A percentile compares a stretch with the other conserved stretches of the same genome.
These are phyloP conservation scores for Benthosema pterotum DNA, from an alignment of 2,797 vertebrate genomes.

Conservation along the genomic window DNA sequence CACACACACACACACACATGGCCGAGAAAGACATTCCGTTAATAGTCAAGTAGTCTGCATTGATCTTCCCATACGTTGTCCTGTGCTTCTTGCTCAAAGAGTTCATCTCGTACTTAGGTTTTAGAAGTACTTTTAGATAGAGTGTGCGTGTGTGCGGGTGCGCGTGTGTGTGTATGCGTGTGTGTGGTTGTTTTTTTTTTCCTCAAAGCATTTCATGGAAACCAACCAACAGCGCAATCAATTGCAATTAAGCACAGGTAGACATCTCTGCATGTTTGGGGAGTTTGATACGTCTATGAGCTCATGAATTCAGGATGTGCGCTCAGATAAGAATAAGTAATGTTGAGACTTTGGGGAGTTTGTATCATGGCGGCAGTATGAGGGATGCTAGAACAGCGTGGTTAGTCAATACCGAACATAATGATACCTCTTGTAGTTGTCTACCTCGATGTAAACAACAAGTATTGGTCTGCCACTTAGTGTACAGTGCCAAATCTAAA, in stretches of 20 bases:
- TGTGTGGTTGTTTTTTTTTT: no score
- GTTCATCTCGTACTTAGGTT: background rate
- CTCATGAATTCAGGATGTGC: background rate
- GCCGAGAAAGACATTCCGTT: background rate
- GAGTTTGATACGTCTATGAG: background rate
- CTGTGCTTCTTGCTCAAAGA: background rate
- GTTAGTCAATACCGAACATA: no score
- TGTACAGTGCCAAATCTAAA: no score
- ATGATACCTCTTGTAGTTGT: no score
- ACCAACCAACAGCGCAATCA: no score
- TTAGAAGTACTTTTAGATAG: background rate
- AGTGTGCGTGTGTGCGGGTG: no score
- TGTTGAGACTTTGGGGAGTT: background rate
- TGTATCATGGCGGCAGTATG: background rate
- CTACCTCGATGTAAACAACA: no score
- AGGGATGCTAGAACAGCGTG: background rate
- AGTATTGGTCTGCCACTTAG: no score
- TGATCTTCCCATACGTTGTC: background rate
- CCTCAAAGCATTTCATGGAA: no score
- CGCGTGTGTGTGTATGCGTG: no score
- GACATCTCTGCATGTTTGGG: background rate
- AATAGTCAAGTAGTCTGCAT: background rate
- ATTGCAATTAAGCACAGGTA: background rate
- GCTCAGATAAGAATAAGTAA: conserved; percentile 2
- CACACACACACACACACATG: background rate